phyloP scores from a whole-genome alignment of 2,113 vertebrate species.

The Trematocara stigmaticum region DNA sequence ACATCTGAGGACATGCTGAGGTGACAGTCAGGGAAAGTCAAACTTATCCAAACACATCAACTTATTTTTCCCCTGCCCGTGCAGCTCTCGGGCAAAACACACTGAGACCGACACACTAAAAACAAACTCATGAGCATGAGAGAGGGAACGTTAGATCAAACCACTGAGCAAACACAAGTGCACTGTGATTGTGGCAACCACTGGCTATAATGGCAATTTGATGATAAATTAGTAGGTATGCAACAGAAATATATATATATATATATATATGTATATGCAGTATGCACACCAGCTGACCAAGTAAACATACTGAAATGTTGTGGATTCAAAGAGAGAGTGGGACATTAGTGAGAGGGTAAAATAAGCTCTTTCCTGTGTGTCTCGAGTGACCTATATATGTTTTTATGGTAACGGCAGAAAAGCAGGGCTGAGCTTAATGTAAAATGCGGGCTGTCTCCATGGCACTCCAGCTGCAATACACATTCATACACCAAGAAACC shows the following conservation, averaged over 20 bases:
- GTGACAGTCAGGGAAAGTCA: slow-evolving; percentile 7
- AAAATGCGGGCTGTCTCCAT: background rate
- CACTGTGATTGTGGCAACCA: background rate
- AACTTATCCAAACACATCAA: background rate
- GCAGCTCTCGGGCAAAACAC: background rate
- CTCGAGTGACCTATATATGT: background rate
- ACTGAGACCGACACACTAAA: background rate
- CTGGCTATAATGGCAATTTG: background rate
- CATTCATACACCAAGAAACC: background rate
- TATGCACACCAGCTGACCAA: background rate
- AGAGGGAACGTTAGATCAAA: background rate
- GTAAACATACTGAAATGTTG: background rate
- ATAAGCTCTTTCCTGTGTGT: background rate
- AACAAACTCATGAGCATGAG: background rate
- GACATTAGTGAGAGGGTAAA: background rate
- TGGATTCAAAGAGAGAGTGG: background rate
- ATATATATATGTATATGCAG: no score
- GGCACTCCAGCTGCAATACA: background rate
- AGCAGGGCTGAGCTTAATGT: background rate
- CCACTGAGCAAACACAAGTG: background rate
- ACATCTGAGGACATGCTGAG: slow-evolving; percentile 1
- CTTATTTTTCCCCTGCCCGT: background rate
- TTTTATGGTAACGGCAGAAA: background rate
- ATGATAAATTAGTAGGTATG: background rate
- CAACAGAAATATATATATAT: background rate